These are phyloP conservation scores for Actias luna DNA, from an alignment of 2,888 invertebrate genomes.

Conservation along the genomic window DNA sequence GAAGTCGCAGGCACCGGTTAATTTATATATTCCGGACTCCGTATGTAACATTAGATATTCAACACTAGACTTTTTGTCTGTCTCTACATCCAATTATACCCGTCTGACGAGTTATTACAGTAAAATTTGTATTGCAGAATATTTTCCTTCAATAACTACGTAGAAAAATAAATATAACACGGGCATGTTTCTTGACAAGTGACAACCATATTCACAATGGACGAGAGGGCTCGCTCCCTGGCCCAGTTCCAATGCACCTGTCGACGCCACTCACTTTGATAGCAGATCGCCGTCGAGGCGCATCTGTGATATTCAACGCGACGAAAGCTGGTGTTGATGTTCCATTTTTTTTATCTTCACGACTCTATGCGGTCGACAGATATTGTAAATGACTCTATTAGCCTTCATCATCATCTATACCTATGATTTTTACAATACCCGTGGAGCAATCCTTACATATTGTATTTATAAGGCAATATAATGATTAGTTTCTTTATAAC, in stretches of 20 bases:
- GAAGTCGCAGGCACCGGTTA: no score
- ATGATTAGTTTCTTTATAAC: no score
- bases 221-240: slow-evolving; percentile 19
- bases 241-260: slow-evolving; percentile 35
- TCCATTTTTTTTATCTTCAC: neutral
- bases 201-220: slow-evolving; percentile 15
- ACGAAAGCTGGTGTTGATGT: slow-evolving; percentile 5
- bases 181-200: neutral
- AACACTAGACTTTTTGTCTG: no score
- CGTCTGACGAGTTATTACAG: neutral
- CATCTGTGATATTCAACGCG: neutral
- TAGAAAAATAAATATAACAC: neutral
- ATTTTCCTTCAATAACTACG: neutral
- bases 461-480: no score
- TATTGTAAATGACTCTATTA: no score
- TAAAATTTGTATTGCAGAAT: neutral
- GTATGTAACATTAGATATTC: neutral
- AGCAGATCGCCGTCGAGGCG: neutral
- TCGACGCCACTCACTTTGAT: slow-evolving; percentile 27
- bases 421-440: no score
- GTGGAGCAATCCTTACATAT: no score
- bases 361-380: no score
- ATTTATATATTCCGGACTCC: no score
- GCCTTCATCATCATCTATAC: no score
- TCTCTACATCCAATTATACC: neutral